A percentile compares a stretch with the other conserved stretches of the same genome.
Conservation (phyloP, 2,797 vertebrate genomes). For the Cirrhinus molitorella region DNA sequence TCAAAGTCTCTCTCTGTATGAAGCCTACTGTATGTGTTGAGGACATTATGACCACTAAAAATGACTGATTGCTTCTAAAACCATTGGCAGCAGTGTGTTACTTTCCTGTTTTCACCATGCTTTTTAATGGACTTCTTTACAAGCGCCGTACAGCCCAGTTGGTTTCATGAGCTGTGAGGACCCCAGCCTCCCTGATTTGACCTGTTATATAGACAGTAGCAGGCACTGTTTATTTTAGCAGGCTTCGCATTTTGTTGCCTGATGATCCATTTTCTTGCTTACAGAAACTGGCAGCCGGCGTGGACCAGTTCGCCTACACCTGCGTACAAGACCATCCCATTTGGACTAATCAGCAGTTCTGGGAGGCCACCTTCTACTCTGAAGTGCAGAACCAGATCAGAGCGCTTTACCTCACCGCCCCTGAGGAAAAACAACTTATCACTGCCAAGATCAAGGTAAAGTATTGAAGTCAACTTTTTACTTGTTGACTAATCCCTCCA, state of each 20-base stretch:
- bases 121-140: slow-evolving; percentile 57
- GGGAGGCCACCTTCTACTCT: slow-evolving; percentile 97
- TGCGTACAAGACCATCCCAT: slow-evolving; percentile 97
- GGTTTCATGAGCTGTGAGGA: slow-evolving; percentile 36
- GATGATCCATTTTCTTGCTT: slow-evolving; percentile 34
- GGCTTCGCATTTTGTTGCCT: neutral
- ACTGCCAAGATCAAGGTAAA: slow-evolving; percentile 84
- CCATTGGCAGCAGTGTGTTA: slow-evolving; percentile 43
- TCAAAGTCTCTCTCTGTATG: slow-evolving; percentile 55
- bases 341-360: slow-evolving; percentile 98
- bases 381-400: slow-evolving; percentile 96
- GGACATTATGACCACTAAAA: slow-evolving; percentile 57
- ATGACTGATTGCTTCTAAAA: slow-evolving; percentile 64
- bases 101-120: slow-evolving; percentile 55
- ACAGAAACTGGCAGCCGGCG: slow-evolving; percentile 93
- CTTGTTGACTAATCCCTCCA: fast-evolving
- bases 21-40: slow-evolving; percentile 62
- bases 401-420: slow-evolving; percentile 88
- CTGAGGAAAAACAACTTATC: slow-evolving; percentile 79
- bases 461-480: neutral
- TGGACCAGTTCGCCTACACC: slow-evolving; percentile 97
- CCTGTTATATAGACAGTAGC: slow-evolving; percentile 6
- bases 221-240: slow-evolving; percentile 3
- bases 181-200: neutral
- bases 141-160: slow-evolving; percentile 44